A percentile compares a stretch with the other conserved stretches of the same genome.
phyloP scores from a whole-genome alignment of 1,140 invertebrate genomes.

The Zaprionus africanus region DNA sequence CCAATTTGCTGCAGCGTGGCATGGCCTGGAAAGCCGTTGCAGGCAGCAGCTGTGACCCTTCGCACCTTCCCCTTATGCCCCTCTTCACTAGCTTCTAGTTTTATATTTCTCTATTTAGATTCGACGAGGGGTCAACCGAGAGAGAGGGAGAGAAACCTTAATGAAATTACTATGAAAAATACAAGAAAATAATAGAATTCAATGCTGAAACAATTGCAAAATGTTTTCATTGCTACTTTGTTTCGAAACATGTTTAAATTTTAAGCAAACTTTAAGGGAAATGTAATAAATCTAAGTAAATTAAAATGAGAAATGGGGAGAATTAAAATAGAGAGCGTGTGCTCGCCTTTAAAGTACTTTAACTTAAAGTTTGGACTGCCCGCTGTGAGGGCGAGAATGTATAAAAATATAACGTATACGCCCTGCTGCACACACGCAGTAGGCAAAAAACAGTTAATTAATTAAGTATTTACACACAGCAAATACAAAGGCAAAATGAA shows the following conservation, averaged over 20 bases:
- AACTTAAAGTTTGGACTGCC: slow-evolving; percentile 16
- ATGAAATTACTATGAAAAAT: not conserved
- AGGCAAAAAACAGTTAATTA: slow-evolving; percentile 70
- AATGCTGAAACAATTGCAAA: no score
- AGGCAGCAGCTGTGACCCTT: slow-evolving; percentile 18
- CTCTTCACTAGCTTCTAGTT: not conserved
- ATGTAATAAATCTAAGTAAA: not conserved
- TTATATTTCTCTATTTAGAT: not conserved
- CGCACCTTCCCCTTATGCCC: not conserved
- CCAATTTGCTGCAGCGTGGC: slow-evolving; percentile 51
- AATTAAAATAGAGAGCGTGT: not conserved
- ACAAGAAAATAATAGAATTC: not conserved
- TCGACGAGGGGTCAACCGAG: not conserved
- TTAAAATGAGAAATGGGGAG: not conserved
- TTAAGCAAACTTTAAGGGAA: not conserved
- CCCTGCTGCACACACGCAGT: slow-evolving; percentile 30
- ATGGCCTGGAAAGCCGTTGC: slow-evolving; percentile 38
- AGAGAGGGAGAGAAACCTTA: not conserved
- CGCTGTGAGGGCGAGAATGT: not conserved
- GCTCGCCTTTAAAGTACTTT: slow-evolving; percentile 1
- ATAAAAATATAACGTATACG: slow-evolving; percentile 45
- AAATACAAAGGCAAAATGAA: slow-evolving; percentile 25
- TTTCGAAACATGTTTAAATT: not conserved
- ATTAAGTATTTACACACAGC: slow-evolving; percentile 75
- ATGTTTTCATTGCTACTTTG: no score